Evolutionary conservation across 2,113 vertebrate genomes (phyloP).

Genomic region (Lasiurus cinereus): DNA sequence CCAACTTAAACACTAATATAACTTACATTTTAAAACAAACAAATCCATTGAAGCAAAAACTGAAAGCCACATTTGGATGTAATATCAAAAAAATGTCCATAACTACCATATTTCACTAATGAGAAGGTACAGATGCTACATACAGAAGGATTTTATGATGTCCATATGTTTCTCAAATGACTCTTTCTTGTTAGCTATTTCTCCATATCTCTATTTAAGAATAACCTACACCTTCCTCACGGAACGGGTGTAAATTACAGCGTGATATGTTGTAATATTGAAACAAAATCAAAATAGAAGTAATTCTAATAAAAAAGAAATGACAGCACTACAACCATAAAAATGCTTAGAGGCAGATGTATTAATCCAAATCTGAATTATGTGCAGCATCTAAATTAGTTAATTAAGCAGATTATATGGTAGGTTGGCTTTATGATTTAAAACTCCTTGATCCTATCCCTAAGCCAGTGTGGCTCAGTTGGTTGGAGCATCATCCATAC

Average conservation of each 20-base stretch:
- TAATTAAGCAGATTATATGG: not conserved
- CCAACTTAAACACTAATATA: slow-evolving; percentile 67
- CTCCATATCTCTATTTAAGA: slow-evolving; percentile 76
- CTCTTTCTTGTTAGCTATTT: slow-evolving; percentile 80
- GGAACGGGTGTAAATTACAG: slow-evolving; percentile 57
- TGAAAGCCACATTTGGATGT: slow-evolving; percentile 72
- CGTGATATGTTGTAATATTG: slow-evolving; percentile 55
- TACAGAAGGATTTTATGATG: slow-evolving; percentile 80
- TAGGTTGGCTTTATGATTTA: slow-evolving; percentile 55
- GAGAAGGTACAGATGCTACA: slow-evolving; percentile 81
- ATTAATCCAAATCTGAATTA: slow-evolving; percentile 64
- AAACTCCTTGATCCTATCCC: slow-evolving; percentile 47
- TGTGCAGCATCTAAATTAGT: not conserved
- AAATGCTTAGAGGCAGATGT: not conserved
- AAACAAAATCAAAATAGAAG: slow-evolving; percentile 68
- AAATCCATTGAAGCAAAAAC: slow-evolving; percentile 66
- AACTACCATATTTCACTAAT: slow-evolving; percentile 81
- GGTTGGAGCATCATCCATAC: not conserved
- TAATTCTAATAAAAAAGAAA: slow-evolving; percentile 71
- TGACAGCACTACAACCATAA: not conserved
- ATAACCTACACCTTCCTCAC: slow-evolving; percentile 73
- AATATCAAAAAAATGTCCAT: slow-evolving; percentile 80
- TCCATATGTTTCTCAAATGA: slow-evolving; percentile 82
- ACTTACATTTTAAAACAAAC: slow-evolving; percentile 71
- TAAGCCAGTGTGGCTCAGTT: not conserved